Evolutionary conservation across 2,113 vertebrate species (phyloP).

Genomic region (Cyprinodon tularosa): DNA sequence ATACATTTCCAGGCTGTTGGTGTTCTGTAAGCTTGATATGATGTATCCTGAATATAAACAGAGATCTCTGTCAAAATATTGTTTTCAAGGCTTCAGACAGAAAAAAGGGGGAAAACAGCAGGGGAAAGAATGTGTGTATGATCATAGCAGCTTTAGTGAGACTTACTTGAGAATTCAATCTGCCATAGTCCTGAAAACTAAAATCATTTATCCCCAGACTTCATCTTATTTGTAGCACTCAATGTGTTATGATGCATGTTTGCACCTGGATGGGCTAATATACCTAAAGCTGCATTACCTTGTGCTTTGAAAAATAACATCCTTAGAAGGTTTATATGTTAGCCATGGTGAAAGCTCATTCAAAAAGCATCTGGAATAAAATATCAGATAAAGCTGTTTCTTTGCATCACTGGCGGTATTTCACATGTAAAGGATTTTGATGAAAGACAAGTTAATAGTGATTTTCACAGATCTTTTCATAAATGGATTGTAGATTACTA

Average conservation of each 20-base stretch:
- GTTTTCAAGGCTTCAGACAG: not conserved
- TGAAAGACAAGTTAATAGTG: slow-evolving; percentile 20
- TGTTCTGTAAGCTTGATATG: not conserved
- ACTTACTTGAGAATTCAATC: not conserved
- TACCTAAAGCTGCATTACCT: not conserved
- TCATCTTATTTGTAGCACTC: not conserved
- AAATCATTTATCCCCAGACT: not conserved
- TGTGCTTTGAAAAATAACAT: slow-evolving; percentile 8
- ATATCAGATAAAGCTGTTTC: slow-evolving; percentile 3
- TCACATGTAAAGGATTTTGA: slow-evolving; percentile 16
- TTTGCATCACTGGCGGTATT: not conserved
- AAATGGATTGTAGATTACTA: slow-evolving; percentile 2
- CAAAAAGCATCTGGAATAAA: not conserved
- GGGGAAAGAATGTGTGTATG: not conserved
- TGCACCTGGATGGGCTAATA: slow-evolving; percentile 3
- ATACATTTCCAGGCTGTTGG: not conserved
- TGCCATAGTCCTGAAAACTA: slow-evolving; percentile 5
- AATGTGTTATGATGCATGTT: slow-evolving; percentile 5
- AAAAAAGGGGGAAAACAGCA: no score
- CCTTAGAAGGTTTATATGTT: not conserved
- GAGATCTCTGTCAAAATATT: not conserved
- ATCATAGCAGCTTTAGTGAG: not conserved
- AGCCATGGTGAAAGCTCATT: not conserved
- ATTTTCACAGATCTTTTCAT: slow-evolving; percentile 21
- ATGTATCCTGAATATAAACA: not conserved